Percentiles rank a stretch among this genome's conserved stretches.
phyloP scores from a whole-genome alignment of 92 coral and sea anemone species.

The Anthopleura xanthogrammica region DNA sequence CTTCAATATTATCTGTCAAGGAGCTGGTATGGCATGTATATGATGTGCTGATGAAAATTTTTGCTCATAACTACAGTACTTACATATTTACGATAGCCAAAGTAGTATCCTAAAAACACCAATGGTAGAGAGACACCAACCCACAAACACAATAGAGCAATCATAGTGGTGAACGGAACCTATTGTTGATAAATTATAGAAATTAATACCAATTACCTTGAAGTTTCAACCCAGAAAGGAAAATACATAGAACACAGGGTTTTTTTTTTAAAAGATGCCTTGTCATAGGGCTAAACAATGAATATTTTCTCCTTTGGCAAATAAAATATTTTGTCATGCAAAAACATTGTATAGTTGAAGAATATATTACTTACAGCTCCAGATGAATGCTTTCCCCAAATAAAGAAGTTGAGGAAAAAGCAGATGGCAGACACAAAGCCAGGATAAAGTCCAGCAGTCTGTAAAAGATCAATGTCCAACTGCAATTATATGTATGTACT shows the following conservation, averaged over 20 bases:
- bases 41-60: too few species aligned
- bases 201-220: too few species aligned
- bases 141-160: conserved; percentile 92
- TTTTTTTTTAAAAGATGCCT: too few species aligned
- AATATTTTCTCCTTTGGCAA: too few species aligned
- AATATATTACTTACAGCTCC: conserved; percentile 81
- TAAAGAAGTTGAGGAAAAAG: conserved; percentile 89
- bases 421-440: conserved; percentile 76
- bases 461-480: not conserved
- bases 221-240: too few species aligned
- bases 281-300: too few species aligned
- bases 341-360: too few species aligned
- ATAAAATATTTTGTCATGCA: too few species aligned
- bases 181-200: conserved; percentile 3
- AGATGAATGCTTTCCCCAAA: conserved; percentile 99
- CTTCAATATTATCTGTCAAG: not conserved
- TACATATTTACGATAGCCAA: conserved; percentile 96
- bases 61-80: conserved; percentile 16
- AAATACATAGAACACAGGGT: too few species aligned
- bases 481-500: too few species aligned
- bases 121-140: conserved; percentile 88
- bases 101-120: conserved; percentile 88
- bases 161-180: conserved; percentile 98
- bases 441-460: conserved; percentile 92
- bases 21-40: not conserved